These are phyloP conservation scores for Pseudomyrmex sp. DNA, from an alignment of 1,140 invertebrate genomes.

Conservation along the genomic window DNA sequence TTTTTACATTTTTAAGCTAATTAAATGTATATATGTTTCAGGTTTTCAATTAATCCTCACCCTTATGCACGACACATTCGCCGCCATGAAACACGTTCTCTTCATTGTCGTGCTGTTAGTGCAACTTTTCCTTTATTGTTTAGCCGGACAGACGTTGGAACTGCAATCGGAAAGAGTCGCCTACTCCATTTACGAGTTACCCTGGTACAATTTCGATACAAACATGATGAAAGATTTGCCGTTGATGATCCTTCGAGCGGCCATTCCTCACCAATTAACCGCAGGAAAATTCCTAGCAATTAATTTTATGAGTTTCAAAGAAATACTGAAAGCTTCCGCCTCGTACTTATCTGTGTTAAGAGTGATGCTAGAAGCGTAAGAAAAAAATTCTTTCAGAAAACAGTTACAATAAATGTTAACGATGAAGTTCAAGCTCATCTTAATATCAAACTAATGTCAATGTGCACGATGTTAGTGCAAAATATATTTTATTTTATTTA, in stretches of 20 bases:
- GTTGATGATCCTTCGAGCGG: slow-evolving; percentile 29
- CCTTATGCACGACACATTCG: not conserved
- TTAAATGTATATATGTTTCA: slow-evolving; percentile 20
- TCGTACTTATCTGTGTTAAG: slow-evolving; percentile 61
- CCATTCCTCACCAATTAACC: slow-evolving; percentile 8
- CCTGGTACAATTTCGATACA: slow-evolving; percentile 33
- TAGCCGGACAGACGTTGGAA: slow-evolving; percentile 36
- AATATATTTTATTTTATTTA: no score
- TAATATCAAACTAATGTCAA: no score
- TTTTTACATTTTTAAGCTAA: not conserved
- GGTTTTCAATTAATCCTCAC: slow-evolving; percentile 53
- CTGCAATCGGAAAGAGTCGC: slow-evolving; percentile 27
- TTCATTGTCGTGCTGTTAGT: slow-evolving; percentile 20
- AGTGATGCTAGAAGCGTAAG: slow-evolving; percentile 48
- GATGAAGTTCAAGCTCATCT: no score
- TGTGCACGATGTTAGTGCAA: no score
- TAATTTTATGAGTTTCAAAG: slow-evolving; percentile 60
- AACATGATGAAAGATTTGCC: slow-evolving; percentile 22
- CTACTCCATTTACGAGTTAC: slow-evolving; percentile 20
- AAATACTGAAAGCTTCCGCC: slow-evolving; percentile 58
- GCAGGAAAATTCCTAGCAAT: slow-evolving; percentile 55
- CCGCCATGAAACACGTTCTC: slow-evolving; percentile 1
- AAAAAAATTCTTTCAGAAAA: not conserved
- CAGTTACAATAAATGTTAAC: no score
- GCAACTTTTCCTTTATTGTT: slow-evolving; percentile 42